These are phyloP conservation scores for Gorsachius magnificus DNA, from an alignment of 2,797 vertebrate genomes.

Conservation along the genomic window DNA sequence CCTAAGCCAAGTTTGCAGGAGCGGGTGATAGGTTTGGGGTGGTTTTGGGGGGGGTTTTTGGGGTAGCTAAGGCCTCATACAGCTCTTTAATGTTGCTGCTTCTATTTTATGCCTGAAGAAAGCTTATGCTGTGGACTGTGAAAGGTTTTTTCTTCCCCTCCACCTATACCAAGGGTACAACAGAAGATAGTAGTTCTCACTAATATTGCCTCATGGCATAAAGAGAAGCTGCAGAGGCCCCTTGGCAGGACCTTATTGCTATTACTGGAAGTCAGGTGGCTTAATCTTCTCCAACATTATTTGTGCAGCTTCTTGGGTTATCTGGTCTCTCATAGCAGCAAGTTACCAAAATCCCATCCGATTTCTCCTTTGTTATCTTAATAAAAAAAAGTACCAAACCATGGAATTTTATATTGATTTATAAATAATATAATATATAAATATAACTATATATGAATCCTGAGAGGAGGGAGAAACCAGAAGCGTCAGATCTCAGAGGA, in stretches of 20 bases:
- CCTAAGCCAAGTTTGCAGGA: background rate
- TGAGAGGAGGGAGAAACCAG: background rate
- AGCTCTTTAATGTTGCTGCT: background rate
- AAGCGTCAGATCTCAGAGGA: background rate
- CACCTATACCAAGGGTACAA: accelerated
- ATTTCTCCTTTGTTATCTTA: background rate
- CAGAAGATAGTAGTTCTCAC: background rate
- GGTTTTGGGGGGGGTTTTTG: accelerated
- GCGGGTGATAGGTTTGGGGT: no score
- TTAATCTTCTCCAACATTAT: background rate
- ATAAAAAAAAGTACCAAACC: accelerated
- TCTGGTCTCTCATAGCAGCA: background rate
- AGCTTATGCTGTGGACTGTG: background rate
- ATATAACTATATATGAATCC: background rate
- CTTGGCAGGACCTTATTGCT: background rate
- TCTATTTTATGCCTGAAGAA: background rate
- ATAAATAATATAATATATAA: no score
- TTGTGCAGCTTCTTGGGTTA: background rate
- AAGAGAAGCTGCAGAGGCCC: background rate
- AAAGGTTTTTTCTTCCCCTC: accelerated
- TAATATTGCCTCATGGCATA: background rate
- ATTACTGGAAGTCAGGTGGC: background rate
- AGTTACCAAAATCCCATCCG: background rate
- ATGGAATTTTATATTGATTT: background rate
- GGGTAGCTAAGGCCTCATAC: background rate